phyloP scores from a whole-genome alignment of 2,113 vertebrate genomes.

The Mirza zaza region DNA sequence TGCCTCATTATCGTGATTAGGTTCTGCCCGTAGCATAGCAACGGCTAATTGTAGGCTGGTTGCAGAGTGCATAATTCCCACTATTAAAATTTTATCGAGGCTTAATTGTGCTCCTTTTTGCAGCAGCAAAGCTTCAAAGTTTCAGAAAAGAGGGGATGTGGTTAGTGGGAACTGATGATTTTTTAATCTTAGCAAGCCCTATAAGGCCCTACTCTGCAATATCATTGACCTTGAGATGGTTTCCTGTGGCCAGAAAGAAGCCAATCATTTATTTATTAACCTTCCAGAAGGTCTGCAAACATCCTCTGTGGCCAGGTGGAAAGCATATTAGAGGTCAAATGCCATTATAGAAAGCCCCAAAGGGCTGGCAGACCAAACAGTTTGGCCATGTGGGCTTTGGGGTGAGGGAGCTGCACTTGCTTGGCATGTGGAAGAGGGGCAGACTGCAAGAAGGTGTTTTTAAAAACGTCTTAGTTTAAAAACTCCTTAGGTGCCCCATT shows the following conservation, averaged over 20 bases:
- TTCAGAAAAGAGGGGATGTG: conserved; percentile 66
- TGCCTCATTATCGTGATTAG: conserved; percentile 74
- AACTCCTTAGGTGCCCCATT: rapidly evolving
- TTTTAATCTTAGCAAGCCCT: conserved; percentile 73
- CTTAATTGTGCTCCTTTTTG: conserved; percentile 62
- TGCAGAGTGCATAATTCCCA: conserved; percentile 76
- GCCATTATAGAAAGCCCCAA: conserved; percentile 55
- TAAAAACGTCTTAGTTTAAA: too few relatives aligned
- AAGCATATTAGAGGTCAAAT: conserved; percentile 71
- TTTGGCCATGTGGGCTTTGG: neutral
- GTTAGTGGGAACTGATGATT: conserved; percentile 74
- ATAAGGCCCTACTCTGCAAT: conserved; percentile 50
- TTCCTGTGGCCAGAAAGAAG: conserved; percentile 69
- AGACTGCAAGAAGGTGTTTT: neutral
- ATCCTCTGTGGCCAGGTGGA: conserved; percentile 53
- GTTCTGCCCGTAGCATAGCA: conserved; percentile 80
- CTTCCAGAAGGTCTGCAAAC: conserved; percentile 67
- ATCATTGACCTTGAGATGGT: conserved; percentile 72
- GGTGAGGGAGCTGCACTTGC: neutral
- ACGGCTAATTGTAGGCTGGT: conserved; percentile 80
- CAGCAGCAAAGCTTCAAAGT: conserved; percentile 71
- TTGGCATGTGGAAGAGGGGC: rapidly evolving
- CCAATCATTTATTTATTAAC: conserved; percentile 79
- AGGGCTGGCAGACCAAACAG: neutral
- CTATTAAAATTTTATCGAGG: conserved; percentile 78